A percentile compares a stretch with the other conserved stretches of the same genome.
Evolutionary conservation across 35 echinoderm and acorn worm species (phyloP).

Genomic region (Amphiura filiformis): DNA sequence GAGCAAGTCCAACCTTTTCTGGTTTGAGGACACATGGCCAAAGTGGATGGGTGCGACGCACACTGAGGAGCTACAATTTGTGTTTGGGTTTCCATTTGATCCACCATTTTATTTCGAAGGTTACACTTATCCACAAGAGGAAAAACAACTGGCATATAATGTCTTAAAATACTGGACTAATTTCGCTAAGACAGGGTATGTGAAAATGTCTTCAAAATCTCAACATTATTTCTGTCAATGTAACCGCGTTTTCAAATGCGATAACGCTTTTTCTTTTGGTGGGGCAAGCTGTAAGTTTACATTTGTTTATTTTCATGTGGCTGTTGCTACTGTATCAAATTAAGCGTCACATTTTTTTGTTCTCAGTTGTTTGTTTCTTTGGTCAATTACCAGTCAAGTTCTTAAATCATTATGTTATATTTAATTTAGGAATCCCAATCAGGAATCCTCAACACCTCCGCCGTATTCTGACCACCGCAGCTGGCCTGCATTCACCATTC

Average conservation of each 20-base stretch:
- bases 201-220: neutral
- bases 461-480: neutral
- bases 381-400: too few species aligned
- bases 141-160: constrained; percentile 40
- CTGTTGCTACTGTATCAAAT: neutral
- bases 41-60: constrained; percentile 46
- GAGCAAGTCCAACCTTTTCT: neutral
- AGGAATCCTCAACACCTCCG: neutral
- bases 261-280: too few species aligned
- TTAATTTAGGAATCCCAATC: neutral
- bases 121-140: constrained; percentile 25
- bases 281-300: neutral
- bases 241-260: too few species aligned
- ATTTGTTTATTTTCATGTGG: neutral
- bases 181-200: constrained; percentile 66
- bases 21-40: neutral
- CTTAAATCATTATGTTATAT: neutral
- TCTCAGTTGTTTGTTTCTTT: neutral
- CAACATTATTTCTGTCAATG: too few species aligned
- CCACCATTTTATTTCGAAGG: constrained; percentile 1
- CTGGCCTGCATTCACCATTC: constrained; percentile 51
- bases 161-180: constrained; percentile 58
- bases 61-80: constrained; percentile 56
- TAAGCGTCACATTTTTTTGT: neutral
- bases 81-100: constrained; percentile 55